Evolutionary conservation across 2,888 invertebrate genomes (phyloP), one percentile per base, ranked within the genome.

Genomic region (Leucoma salicis): DNA sequence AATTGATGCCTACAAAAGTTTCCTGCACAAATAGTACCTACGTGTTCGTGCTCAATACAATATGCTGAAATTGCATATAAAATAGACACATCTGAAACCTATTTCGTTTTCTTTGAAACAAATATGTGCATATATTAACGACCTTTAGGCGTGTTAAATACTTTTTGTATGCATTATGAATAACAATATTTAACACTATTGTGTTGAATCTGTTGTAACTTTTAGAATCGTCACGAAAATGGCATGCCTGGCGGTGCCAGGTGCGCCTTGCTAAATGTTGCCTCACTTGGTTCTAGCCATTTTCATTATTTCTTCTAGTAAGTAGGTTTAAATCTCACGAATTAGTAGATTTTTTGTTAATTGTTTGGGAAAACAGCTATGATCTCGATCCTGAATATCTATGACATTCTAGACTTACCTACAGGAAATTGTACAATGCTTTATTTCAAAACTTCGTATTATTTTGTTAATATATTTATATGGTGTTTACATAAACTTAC

Each of bases 221-320:
- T 47, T 53, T 53, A 49, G 45, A 46, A 46, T 46, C 46, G 71
- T 75, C 74, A 73, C 66, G 74, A 76, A 74, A 72, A 65, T 66
- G 57, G 65, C 68, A 63, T 60, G 61, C 69, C 1, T 70, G 73
- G 71, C 53, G 70, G 66, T 62, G 62, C 71, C 73, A 67, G 74
- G 70, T 72, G 74, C 63, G 58, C 61, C 55, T 53, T 60, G 55
- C 49, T 57, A 53, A 67, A 36, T 54, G 64, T 75, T 74, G 71
- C 72, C 62, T 59, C 66, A 75, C 55, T 8, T 21, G 21, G 7
- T 21, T 8, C 21, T 8, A 8, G 8, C 21, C n/a, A n/a, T n/a
- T n/a, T n/a, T n/a, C n/a, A n/a, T n/a, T n/a, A n/a, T n/a, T n/a
- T n/a, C n/a, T n/a, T n/a, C n/a, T n/a, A n/a, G n/a, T n/a, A n/a